Evolutionary conservation across 2,113 vertebrate genomes (phyloP).

Genomic region (Egretta garzetta): DNA sequence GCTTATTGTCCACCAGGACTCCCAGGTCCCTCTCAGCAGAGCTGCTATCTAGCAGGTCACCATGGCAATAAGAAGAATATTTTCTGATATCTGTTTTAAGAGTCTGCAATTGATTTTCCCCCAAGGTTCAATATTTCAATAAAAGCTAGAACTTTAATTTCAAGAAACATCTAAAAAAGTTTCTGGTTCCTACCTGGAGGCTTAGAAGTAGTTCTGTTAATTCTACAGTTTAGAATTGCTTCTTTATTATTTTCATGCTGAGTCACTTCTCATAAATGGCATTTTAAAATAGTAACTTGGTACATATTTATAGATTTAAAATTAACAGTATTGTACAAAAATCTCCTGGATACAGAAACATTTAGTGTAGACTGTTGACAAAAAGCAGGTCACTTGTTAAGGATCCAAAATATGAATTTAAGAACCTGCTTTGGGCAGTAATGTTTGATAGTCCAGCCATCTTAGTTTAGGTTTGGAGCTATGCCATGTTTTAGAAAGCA

Average conservation of each 20-base stretch:
- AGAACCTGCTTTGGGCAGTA: not conserved
- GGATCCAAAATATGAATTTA: not conserved
- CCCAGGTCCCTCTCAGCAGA: too few relatives aligned
- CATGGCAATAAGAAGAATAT: not conserved
- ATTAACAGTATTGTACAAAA: not conserved
- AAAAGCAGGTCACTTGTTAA: not conserved
- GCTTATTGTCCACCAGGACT: too few relatives aligned
- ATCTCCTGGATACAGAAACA: not conserved
- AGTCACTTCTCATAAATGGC: not conserved
- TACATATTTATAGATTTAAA: not conserved
- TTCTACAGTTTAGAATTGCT: not conserved
- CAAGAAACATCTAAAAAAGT: not conserved
- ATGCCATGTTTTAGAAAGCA: not conserved
- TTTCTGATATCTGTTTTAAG: not conserved
- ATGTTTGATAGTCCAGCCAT: not conserved
- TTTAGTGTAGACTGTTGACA: not conserved
- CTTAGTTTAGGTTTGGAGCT: not conserved
- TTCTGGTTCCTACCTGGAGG: not conserved
- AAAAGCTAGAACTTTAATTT: not conserved
- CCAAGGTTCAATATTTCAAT: not conserved
- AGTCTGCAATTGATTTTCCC: not conserved
- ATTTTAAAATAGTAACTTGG: not conserved
- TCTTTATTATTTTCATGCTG: not conserved
- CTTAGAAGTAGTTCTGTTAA: not conserved
- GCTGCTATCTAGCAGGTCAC: too few relatives aligned